A percentile compares a stretch with the other conserved stretches of the same genome.
These are phyloP conservation scores for Scrobipalpa atriplicella DNA, from an alignment of 2,888 invertebrate genomes.

Conservation along the genomic window DNA sequence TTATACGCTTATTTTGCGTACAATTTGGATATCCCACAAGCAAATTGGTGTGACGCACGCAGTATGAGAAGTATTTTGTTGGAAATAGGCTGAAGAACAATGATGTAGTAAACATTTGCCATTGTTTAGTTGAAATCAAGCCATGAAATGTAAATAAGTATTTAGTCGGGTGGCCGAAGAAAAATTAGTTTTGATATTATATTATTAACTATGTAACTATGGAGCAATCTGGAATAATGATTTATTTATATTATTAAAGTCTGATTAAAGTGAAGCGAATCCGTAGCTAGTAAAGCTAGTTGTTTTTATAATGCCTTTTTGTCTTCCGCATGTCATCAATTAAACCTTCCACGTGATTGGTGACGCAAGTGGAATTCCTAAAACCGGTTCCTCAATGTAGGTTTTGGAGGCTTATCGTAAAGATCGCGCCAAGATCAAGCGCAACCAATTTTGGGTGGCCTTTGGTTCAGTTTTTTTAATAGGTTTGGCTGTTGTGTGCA, in stretches of 20 bases:
- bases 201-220: too few species aligned
- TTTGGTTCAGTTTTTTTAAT: constrained; percentile 42
- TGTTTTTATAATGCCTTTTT: constrained; percentile 38
- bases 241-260: too few species aligned
- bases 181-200: too few species aligned
- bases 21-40: constrained; percentile 48
- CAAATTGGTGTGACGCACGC: constrained; percentile 28
- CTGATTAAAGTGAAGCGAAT: too few species aligned
- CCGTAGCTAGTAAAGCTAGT: background rate
- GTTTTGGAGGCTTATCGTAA: constrained; percentile 49
- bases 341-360: constrained; percentile 78
- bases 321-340: constrained; percentile 79
- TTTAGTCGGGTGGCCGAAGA: too few species aligned
- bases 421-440: constrained; percentile 40
- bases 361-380: constrained; percentile 74
- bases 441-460: constrained; percentile 66
- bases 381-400: constrained; percentile 72
- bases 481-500: background rate
- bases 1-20: constrained; percentile 51
- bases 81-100: constrained; percentile 12
- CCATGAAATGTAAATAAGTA: too few species aligned
- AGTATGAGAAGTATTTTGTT: constrained; percentile 12
- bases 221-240: too few species aligned
- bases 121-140: constrained; percentile 1
- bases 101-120: constrained; percentile 2